Conservation (phyloP, 2,797 vertebrate genomes). For the Molossus molossus region DNA sequence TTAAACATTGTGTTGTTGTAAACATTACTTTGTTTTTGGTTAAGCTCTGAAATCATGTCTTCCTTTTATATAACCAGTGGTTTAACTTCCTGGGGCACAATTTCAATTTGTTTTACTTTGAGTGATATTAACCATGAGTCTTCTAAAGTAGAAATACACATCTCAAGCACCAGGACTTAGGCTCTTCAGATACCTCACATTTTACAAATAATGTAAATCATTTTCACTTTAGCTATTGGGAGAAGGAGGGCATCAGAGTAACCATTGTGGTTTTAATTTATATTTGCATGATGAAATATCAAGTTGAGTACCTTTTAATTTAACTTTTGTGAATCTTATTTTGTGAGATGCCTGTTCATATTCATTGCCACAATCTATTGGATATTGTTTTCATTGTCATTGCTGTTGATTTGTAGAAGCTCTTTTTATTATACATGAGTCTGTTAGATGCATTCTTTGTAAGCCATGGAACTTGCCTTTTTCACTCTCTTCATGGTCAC, state of each 20-base stretch:
- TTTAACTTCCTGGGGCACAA: neutral
- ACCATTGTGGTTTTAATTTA: neutral
- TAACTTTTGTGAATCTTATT: neutral
- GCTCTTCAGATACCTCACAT: neutral
- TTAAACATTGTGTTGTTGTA: neutral
- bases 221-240: neutral
- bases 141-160: neutral
- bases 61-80: neutral
- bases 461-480: neutral
- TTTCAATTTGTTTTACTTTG: neutral
- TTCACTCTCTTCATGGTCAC: neutral
- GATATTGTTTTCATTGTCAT: too few species aligned
- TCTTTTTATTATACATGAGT: neutral
- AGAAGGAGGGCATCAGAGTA: neutral
- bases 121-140: neutral
- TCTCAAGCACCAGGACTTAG: neutral
- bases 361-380: neutral
- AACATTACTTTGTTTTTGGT: neutral
- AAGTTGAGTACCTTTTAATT: neutral
- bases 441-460: neutral
- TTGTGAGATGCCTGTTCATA: neutral
- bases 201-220: neutral
- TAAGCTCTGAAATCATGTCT: neutral
- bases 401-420: neutral
- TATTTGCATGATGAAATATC: neutral